Conservation (phyloP, 2,797 vertebrate genomes). For the Botia almorhae region DNA sequence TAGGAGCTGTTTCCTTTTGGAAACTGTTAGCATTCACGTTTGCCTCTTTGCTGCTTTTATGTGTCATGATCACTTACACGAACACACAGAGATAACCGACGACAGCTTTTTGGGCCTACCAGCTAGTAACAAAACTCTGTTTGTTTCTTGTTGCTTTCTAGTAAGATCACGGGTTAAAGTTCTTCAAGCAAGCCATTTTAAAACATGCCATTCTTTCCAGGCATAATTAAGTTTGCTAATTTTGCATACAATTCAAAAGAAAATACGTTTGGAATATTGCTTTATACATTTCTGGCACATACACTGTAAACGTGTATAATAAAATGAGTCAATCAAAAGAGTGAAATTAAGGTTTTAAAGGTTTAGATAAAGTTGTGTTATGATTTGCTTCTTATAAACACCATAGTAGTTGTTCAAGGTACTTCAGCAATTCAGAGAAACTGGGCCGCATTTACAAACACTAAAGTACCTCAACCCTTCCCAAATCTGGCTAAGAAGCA, state of each 20-base stretch:
- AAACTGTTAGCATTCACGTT: conserved; percentile 49
- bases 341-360: not conserved
- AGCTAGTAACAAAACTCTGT: not conserved
- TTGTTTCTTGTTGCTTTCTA: not conserved
- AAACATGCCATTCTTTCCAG: not conserved
- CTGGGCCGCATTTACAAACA: conserved; percentile 55
- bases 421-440: conserved; percentile 31
- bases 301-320: no score
- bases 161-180: not conserved
- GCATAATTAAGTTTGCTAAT: not conserved
- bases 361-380: not conserved
- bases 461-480: conserved; percentile 50
- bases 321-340: no score
- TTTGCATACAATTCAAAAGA: not conserved
- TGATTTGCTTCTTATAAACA: not conserved
- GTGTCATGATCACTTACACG: conserved; percentile 52
- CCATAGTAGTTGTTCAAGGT: conserved; percentile 47
- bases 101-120: not conserved
- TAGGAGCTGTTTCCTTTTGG: conserved; percentile 21
- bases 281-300: no score
- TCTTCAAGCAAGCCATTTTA: not conserved
- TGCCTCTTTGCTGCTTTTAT: conserved; percentile 46
- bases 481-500: conserved; percentile 43
- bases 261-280: not conserved
- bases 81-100: conserved; percentile 52